Base-by-base conservation (phyloP, 2,888 invertebrate genomes). In the Eledone cirrhosa region DNA sequence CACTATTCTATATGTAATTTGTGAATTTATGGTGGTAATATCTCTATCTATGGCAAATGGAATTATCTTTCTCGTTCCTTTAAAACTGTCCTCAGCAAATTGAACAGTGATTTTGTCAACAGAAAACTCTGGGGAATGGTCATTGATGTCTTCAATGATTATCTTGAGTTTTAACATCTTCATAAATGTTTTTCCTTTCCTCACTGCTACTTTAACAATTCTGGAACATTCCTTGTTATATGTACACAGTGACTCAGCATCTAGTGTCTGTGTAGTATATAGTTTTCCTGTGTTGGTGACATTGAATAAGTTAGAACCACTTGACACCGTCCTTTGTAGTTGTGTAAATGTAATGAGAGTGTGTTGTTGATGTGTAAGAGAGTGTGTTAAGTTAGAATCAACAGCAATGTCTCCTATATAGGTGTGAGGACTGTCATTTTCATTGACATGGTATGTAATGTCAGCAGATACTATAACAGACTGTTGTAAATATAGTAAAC, bases 141-240 rank as follows among this genome's bases (percentile, higher is more conserved):
- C 69, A 72, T 72, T 72, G 14, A 72, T 41, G 41, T 72, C 69
- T 41, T 72, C n/a, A 31, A 72, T 72, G 29, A 33, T 72, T 72
- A 72, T 41, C 31, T 72, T 72, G 13, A 72, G 19, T 31, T 72
- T 41, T 19, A 72, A 7, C 2, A 72, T 72, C 22, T 72, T 72
- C 69, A 72, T 29, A 22, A 72, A 33, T 72, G 31, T 72, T 72
- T 72, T 72, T 0, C n/a, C n/a, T 72, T 33, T 31, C 41, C 41
- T 31, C 19, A 72, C 69, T 33, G 69, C 69, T n/a, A 72, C 33
- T 33, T 72, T 41, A 22, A 72, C 69, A 31, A 72, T 72, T 22
- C 31, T 41, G 41, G 41, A 72, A 72, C 69, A 72, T 72, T 72
- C 69, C 33, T n/a, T n/a, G n/a, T n/a, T n/a, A n/a, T n/a, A n/a